Evolutionary conservation across 2,797 vertebrate species (phyloP), one percentile per base, ranked within the genome.

Genomic region (Oophaga sylvatica): DNA sequence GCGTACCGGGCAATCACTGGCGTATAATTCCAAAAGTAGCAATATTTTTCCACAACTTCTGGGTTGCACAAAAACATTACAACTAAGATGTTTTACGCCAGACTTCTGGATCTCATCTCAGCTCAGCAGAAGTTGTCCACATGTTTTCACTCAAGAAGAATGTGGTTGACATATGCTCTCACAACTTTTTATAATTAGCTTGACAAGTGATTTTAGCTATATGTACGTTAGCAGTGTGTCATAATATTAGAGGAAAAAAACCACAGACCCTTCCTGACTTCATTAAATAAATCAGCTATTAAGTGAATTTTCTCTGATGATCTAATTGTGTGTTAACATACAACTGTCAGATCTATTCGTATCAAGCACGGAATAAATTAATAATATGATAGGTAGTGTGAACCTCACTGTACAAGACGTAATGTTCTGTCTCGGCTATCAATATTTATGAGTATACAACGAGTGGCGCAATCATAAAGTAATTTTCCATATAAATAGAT

Each of bases 391-490:
- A n/a, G 56, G 71, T 76, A 60, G 70, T 45, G 67, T 20, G 70
- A 76, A 62, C n/a, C 63, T 63, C 59, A 85, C 56, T 67, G 41
- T 41, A 48, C 60, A 20, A 67, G 60, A 78, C 59, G 29, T 65
- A 85, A 78, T 85, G 83, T 77, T 78, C 73, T 77, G 73, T 45
- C 83, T 85, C 9, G 6, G 73, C 60, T 35, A 85, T 85, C 73
- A 48, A 85, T 85, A 85, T 85, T 85, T 85, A 85, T 85, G 83
- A 85, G 83, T 85, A 78, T 56, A 85, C 83, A 85, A 85, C 45
- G 60, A 65, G 83, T 12, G 48, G 41, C 26, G 19, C 83, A 85
- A 78, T 85, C 83, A 85, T 85, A 78, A 85, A 77, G 73, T 63
- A 65, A 85, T 85, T 85, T 77, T 45, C 59, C 71, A 85, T 78